Conservation (phyloP, 2,113 vertebrate species). For the Romanogobio albipinnatus region DNA sequence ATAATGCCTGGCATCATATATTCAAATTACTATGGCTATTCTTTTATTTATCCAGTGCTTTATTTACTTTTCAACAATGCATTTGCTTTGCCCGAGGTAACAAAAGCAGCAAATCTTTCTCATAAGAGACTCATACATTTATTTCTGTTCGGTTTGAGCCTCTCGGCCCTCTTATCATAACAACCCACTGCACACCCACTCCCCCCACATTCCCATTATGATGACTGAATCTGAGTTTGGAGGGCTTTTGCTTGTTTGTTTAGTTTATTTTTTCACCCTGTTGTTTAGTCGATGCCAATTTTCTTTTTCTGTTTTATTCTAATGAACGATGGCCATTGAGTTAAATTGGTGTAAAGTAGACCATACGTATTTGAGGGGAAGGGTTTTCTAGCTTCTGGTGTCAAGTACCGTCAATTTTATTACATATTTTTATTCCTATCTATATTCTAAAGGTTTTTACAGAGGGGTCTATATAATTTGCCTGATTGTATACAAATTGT, state of each 20-base stretch:
- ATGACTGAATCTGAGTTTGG: conserved; percentile 17
- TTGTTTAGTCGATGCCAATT: conserved; percentile 1
- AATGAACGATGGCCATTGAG: not conserved
- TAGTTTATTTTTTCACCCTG: conserved; percentile 21
- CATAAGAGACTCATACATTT: conserved; percentile 40
- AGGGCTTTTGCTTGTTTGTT: conserved; percentile 29
- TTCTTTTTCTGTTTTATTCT: not conserved
- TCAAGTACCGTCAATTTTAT: not conserved
- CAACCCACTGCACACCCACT: conserved; percentile 24
- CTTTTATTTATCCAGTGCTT: conserved; percentile 34
- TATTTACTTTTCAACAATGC: conserved; percentile 42
- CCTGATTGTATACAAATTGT: too few relatives aligned
- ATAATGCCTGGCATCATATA: conserved; percentile 37
- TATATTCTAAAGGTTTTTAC: too few relatives aligned
- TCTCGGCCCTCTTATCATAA: not conserved
- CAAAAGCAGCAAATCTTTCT: conserved; percentile 27
- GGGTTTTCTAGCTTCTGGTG: not conserved
- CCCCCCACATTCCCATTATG: conserved; percentile 1
- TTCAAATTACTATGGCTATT: conserved; percentile 35
- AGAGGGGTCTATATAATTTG: too few relatives aligned
- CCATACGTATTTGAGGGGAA: not conserved
- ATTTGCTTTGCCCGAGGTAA: conserved; percentile 38
- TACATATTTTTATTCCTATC: too few relatives aligned
- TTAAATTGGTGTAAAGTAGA: not conserved
- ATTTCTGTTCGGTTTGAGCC: conserved; percentile 12